Base-by-base conservation (phyloP, 1,140 invertebrate genomes). In the Zaprionus inermis region DNA sequence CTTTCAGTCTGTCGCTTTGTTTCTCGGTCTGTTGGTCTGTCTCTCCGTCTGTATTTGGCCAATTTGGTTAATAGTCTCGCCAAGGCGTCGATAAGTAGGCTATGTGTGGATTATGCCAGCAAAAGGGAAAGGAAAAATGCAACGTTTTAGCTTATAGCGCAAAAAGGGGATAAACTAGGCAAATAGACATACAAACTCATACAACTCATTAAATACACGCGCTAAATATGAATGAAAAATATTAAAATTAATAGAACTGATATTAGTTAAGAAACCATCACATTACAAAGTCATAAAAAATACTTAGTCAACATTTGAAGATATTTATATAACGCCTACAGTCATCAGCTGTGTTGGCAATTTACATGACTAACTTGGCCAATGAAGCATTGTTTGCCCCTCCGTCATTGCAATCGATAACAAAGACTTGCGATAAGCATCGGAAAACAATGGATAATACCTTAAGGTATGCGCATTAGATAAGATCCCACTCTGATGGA, bases 61-160 rank as follows among this genome's bases (percentile, higher is more conserved):
- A 63, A 63, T 36, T 52, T 46, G 59, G 22, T 36, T 49, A 51
- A 52, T 32, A 52, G 58, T 49, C 58, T 28, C 58, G 28, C 16
- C 60, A 57, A 41, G 66, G 78, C 79, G 58, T 81, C 69, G 64
- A 81, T 76, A 81, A 81, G 78, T 81, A 80, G 78, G 68, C 78
- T 80, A 80, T 80, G 57, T 38, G 61, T 60, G 54, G 71, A 70
- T 75, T 79, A 70, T 57, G 70, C 14, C 20, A 44, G 36, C 34
- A n/a, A 16, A 9, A 49, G 44, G 10, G 3, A 34, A 49, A 12
- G 24, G 58, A 11, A 18, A 49, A 60, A 16, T 41, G 57, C 20
- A 44, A 9, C 34, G 20, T 20, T 36, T 36, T 20, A 32, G 54
- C 24, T 20, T 20, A 20, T 20, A 57, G 18, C 18, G 5, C 32